Base-by-base conservation (phyloP, 1,140 invertebrate species). In the Pogonognathellus flavescens region DNA sequence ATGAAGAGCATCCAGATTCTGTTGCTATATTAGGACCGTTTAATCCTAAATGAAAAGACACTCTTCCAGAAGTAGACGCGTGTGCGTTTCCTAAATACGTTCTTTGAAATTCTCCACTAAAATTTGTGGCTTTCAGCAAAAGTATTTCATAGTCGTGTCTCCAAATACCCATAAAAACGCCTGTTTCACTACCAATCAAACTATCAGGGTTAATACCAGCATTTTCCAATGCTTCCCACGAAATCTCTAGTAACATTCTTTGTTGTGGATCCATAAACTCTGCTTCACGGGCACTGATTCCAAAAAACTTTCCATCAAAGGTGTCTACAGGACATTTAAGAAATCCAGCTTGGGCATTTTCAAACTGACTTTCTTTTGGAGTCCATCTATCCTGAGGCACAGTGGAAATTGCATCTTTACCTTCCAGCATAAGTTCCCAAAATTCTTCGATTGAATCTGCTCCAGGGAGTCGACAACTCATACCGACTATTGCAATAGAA, bases 181-280 rank as follows among this genome's bases (percentile, higher is more conserved):
- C 22, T 16, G 80, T 62, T 9, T 53, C 49, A 9, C 16, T 66
- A 0, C 85, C 85, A 5, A n/a, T n/a, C 16, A 86, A 20, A n/a
- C 57, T 52, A 11, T 70, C 49, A 0, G 85, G 80, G n/a, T 82
- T 52, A 7, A 86, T 80, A 3, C 41, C 76, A 14, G 85, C 59
- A 20, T 94, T 93, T 88, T 93, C 89, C 72, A 94, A 92, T 6
- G 93, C 91, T 90, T 94, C 93, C 89, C 93, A 92, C 8, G 93
- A 90, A 11, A 92, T 91, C 89, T 94, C 93, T 5, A 94, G 89
- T n/a, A 94, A 89, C 55, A 94, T 88, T 84, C 93, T 89, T 18
- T 93, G 89, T 90, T 94, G 93, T 50, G 93, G 93, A 88, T 94
- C 93, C 93, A 94, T 93, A 60, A 86, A 89, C 87, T 93, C 90